phyloP scores from a whole-genome alignment of 2,113 vertebrate genomes.

The Parus major region DNA sequence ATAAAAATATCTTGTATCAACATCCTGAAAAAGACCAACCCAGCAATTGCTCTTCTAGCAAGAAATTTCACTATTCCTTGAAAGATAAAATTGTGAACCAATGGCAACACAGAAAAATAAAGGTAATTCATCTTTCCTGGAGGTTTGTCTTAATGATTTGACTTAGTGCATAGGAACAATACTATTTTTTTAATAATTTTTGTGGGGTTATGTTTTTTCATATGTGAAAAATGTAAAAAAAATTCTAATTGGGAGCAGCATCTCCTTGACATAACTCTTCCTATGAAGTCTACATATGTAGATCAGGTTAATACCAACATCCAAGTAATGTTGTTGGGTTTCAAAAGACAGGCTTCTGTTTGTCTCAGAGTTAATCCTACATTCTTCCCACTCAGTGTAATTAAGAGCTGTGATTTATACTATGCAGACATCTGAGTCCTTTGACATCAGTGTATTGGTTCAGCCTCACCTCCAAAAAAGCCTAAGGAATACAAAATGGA shows the following conservation, averaged over 20 bases:
- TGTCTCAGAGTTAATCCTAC: not conserved
- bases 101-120: not conserved
- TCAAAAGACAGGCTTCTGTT: not conserved
- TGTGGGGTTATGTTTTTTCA: not conserved
- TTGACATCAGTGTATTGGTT: not conserved
- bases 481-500: not conserved
- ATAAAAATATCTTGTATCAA: not conserved
- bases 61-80: not conserved
- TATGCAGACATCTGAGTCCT: not conserved
- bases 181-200: not conserved
- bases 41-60: not conserved
- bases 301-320: not conserved
- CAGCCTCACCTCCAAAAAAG: not conserved
- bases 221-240: not conserved
- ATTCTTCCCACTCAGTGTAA: not conserved
- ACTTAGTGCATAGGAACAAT: not conserved
- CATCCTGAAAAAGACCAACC: not conserved
- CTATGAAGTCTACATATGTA: not conserved
- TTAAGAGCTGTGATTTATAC: not conserved
- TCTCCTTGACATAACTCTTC: not conserved
- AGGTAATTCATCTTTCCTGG: not conserved
- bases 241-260: not conserved
- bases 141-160: not conserved
- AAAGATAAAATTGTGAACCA: not conserved
- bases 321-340: not conserved